Evolutionary conservation across 2,888 invertebrate genomes (phyloP), one percentile per base, ranked within the genome.

Genomic region (Dione vanillae): DNA sequence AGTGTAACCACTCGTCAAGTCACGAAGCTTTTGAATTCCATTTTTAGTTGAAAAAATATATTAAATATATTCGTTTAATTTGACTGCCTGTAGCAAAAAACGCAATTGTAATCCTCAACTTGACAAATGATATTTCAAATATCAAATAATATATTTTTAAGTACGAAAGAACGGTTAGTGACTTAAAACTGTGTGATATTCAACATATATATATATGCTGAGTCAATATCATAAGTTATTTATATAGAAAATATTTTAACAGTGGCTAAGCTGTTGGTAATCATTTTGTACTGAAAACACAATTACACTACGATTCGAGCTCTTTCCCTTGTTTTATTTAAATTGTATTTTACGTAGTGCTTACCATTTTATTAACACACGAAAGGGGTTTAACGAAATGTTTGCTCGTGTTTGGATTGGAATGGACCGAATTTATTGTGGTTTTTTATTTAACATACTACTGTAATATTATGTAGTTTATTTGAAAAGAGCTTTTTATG

Each of bases 241-340:
- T 49, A 49, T 20, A 9, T 54, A 14, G 10, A 8, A 16, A 40
- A 58, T 14, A 27, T 10, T 35, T 61, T 61, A 45, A 56, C 27
- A 45, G 11, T 16, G 45, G 35, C 71, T 70, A 67, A 70, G 62
- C 70, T 58, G 62, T 72, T 74, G 74, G 72, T 70, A 74, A 72
- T 66, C 62, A 70, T 65, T 65, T 58, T 49, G 70, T 66, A 67
- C 69, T 74, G 67, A 73, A 71, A 74, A 73, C 52, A 76, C 72
- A 75, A 73, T 76, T 75, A 74, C 62, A 62, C 40, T 59, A 43
- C 52, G 35, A 56, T 43, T 64, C 62, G 41, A 66, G 62, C 27
- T 62, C 16, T 41, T 66, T 69, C 56, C 40, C 52, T 69, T 74
- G 69, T 74, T 71, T 74, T 74, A 74, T 67, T 71, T 67, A 67